Percentiles rank a stretch among this genome's conserved stretches.
Conservation (phyloP, 2,113 vertebrate species). For the Phylloscopus trochiloides region DNA sequence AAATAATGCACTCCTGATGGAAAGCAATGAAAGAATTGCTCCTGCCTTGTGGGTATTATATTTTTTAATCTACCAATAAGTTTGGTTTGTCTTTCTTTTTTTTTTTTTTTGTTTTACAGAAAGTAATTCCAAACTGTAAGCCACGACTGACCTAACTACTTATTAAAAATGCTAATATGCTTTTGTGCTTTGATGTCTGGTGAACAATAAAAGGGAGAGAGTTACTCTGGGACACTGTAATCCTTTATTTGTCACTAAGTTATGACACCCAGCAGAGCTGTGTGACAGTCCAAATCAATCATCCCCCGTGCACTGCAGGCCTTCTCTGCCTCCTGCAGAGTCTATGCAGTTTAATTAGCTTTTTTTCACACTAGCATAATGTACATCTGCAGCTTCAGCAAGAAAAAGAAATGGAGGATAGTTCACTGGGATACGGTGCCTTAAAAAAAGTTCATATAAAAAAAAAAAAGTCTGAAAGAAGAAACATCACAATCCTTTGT, state of each 20-base stretch:
- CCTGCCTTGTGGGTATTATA: slow-evolving; percentile 16
- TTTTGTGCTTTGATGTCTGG: slow-evolving; percentile 89
- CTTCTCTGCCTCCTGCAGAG: slow-evolving; percentile 74
- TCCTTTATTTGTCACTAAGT: slow-evolving; percentile 84
- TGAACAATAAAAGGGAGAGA: slow-evolving; percentile 81
- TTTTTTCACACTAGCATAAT: slow-evolving; percentile 72
- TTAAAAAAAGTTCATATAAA: slow-evolving; percentile 70
- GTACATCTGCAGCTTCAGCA: slow-evolving; percentile 79
- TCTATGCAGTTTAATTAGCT: slow-evolving; percentile 82
- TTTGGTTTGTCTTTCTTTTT: slow-evolving; percentile 23
- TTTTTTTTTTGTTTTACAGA: slow-evolving; percentile 63
- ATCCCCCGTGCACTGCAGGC: slow-evolving; percentile 69
- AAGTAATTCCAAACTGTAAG: slow-evolving; percentile 77
- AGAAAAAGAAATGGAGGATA: slow-evolving; percentile 70
- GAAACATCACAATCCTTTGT: slow-evolving; percentile 75
- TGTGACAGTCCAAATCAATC: slow-evolving; percentile 84
- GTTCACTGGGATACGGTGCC: slow-evolving; percentile 63
- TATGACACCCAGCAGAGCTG: slow-evolving; percentile 83
- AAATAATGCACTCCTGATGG: slow-evolving; percentile 48
- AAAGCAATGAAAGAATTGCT: background rate
- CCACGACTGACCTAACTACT: slow-evolving; percentile 79
- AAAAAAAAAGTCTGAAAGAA: slow-evolving; percentile 62
- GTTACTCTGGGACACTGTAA: slow-evolving; percentile 81
- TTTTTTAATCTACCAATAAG: slow-evolving; percentile 60
- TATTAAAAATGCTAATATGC: slow-evolving; percentile 94